Conservation (phyloP, 2,113 vertebrate species). For the Scomber japonicus region DNA sequence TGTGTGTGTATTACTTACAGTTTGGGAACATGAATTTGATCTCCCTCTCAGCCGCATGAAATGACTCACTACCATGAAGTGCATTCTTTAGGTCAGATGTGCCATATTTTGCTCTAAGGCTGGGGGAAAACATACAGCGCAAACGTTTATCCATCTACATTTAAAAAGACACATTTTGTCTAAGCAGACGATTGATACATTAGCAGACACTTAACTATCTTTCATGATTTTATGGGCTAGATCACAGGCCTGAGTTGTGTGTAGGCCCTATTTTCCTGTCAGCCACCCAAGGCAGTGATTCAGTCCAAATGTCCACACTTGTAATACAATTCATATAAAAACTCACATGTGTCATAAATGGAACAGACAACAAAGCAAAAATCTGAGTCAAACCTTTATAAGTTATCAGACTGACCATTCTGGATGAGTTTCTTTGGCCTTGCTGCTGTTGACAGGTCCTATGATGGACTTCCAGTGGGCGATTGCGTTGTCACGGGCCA, state of each 20-base stretch:
- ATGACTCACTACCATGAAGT: slow-evolving; percentile 91
- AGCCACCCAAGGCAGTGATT: not conserved
- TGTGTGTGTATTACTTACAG: slow-evolving; percentile 81
- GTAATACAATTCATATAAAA: not conserved
- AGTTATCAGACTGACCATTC: slow-evolving; percentile 85
- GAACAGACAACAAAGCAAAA: slow-evolving; percentile 4
- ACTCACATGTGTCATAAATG: not conserved
- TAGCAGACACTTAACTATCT: not conserved
- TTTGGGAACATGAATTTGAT: slow-evolving; percentile 94
- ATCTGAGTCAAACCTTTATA: not conserved
- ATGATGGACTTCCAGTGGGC: slow-evolving; percentile 92
- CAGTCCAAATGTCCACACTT: not conserved
- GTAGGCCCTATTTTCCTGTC: not conserved
- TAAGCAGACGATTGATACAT: not conserved
- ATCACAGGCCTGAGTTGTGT: not conserved
- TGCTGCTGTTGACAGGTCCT: slow-evolving; percentile 88
- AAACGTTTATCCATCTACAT: too few relatives aligned
- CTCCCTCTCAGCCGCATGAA: slow-evolving; percentile 90
- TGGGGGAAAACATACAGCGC: slow-evolving; percentile 61
- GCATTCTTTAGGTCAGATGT: slow-evolving; percentile 93
- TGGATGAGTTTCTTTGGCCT: slow-evolving; percentile 90
- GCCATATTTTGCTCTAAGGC: slow-evolving; percentile 93
- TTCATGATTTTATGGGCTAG: not conserved
- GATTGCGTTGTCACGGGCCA: slow-evolving; percentile 89
- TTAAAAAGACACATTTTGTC: too few relatives aligned